Percentiles rank a stretch among this genome's conserved stretches.
Conservation (phyloP, 2,113 vertebrate genomes). For the Etheostoma spectabile region DNA sequence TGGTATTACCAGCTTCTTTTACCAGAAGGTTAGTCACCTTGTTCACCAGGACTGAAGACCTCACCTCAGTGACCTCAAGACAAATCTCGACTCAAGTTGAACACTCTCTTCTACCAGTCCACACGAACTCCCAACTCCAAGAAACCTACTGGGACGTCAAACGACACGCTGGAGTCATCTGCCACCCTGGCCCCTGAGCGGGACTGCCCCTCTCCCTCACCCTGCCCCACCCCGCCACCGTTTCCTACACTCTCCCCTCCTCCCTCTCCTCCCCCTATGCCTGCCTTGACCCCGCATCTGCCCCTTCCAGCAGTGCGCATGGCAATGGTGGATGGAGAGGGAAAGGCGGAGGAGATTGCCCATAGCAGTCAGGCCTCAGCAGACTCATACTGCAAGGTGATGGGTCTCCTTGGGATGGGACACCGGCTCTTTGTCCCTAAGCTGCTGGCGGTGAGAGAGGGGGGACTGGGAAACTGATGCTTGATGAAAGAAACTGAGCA, state of each 20-base stretch:
- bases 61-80: conserved; percentile 11
- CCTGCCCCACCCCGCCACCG: conserved; percentile 79
- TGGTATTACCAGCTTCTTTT: background rate
- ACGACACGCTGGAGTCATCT: conserved; percentile 80
- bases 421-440: conserved; percentile 98
- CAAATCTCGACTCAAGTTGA: background rate
- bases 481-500: conserved; percentile 3
- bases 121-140: background rate
- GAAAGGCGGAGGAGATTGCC: conserved; percentile 85
- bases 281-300: conserved; percentile 79
- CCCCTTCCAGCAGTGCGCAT: conserved; percentile 84
- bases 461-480: background rate
- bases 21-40: background rate
- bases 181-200: conserved; percentile 89
- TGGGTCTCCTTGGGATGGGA: conserved; percentile 98
- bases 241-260: conserved; percentile 58
- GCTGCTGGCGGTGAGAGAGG: conserved; percentile 95
- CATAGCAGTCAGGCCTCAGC: conserved; percentile 86
- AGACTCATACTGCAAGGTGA: conserved; percentile 93
- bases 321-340: conserved; percentile 88
- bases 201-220: conserved; percentile 82
- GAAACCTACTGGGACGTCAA: conserved; percentile 31
- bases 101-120: background rate
- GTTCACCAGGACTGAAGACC: background rate
- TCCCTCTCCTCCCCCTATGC: conserved; percentile 53